phyloP scores from a whole-genome alignment of 2,113 vertebrate genomes.

The Centrocercus urophasianus region DNA sequence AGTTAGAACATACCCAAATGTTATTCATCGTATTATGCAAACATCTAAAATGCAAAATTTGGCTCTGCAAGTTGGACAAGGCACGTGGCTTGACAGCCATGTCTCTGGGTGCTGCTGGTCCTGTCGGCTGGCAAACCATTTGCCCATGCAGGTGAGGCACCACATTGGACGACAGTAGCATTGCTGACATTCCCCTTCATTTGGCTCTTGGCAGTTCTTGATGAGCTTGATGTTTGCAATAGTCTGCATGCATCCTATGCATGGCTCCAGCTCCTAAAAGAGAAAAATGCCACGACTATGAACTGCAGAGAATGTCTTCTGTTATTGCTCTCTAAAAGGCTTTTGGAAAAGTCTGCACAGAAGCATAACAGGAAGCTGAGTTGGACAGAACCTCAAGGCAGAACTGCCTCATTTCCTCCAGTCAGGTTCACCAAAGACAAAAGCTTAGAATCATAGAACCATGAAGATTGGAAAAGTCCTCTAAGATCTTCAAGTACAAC shows the following conservation, averaged over 20 bases:
- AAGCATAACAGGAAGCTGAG: neutral
- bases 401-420: neutral
- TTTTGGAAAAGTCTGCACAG: neutral
- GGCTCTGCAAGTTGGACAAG: slow-evolving; percentile 92
- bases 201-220: slow-evolving; percentile 80
- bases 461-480: no score
- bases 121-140: slow-evolving; percentile 96
- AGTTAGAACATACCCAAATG: neutral
- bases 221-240: slow-evolving; percentile 87
- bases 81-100: slow-evolving; percentile 91
- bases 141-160: slow-evolving; percentile 95
- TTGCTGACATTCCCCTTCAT: slow-evolving; percentile 85
- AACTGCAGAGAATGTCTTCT: neutral
- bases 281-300: neutral
- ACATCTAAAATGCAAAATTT: slow-evolving; percentile 94
- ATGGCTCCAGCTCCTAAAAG: slow-evolving; percentile 88
- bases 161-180: slow-evolving; percentile 97
- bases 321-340: neutral
- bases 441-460: no score
- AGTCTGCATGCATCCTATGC: slow-evolving; percentile 94
- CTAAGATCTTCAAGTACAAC: no score
- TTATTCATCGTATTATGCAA: slow-evolving; percentile 82
- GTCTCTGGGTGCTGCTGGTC: slow-evolving; percentile 93
- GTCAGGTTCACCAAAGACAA: neutral
- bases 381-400: neutral